Conservation (phyloP, 2,888 invertebrate genomes). For the Mellilla xanthometata region DNA sequence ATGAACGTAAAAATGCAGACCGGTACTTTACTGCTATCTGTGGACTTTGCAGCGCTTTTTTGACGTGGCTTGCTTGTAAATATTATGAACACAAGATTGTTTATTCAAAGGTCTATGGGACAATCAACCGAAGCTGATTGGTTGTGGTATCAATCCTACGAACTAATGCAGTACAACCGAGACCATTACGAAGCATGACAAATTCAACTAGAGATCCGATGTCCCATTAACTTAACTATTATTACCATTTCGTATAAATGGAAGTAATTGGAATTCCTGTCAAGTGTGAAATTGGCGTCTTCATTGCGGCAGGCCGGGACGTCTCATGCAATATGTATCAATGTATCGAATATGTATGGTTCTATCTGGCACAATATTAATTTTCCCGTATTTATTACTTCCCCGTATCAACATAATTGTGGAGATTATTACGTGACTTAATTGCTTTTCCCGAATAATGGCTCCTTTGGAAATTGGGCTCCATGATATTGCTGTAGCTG, state of each 20-base stretch:
- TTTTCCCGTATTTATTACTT: constrained; percentile 34
- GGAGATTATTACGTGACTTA: constrained; percentile 28
- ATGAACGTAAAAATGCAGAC: constrained; percentile 6
- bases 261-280: constrained; percentile 60
- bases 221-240: constrained; percentile 27
- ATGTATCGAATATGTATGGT: constrained; percentile 30
- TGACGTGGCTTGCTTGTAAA: too few species aligned
- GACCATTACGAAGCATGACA: neutral
- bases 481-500: neutral
- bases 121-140: too few species aligned
- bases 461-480: constrained; percentile 8
- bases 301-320: constrained; percentile 44
- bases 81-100: too few species aligned
- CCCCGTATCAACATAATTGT: constrained; percentile 31
- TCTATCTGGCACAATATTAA: constrained; percentile 37
- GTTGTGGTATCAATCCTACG: too few species aligned
- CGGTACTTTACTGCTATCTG: neutral
- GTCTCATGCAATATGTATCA: constrained; percentile 51
- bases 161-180: neutral
- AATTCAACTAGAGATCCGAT: constrained; percentile 19
- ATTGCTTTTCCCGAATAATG: constrained; percentile 21
- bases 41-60: too few species aligned
- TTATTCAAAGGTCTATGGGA: too few species aligned
- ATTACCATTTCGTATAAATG: constrained; percentile 50
- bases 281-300: constrained; percentile 61